Evolutionary conservation across 2,797 vertebrate species (phyloP), one percentile per base, ranked within the genome.

Genomic region (Hippoglossus hippoglossus): DNA sequence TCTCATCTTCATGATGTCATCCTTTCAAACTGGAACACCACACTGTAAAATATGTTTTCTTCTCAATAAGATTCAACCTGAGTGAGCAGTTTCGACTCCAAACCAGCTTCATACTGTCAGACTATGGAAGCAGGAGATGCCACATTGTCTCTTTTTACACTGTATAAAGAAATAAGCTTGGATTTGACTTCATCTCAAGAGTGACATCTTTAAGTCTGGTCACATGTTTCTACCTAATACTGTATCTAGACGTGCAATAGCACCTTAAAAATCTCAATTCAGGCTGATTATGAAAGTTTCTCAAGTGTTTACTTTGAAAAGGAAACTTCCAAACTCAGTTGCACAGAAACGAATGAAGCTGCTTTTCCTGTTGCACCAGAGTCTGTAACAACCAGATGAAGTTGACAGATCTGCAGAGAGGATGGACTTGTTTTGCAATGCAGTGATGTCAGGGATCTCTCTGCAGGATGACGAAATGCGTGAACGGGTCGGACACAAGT

Each of bases 1-100:
- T 70, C 67, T 79, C 84, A 75, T 81, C 79, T 57, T 25, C 11
- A 72, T 84, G 85, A 82, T 77, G 83, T 92, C 90, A 87, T 84
- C 76, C 78, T 80, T 41, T 56, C 4, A 76, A 79, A 89, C 81
- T 86, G 80, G 69, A 83, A 69, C 76, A 68, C 71, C 71, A 67
- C 73, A 69, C 77, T 76, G 83, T 79, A 72, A 77, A 64, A 66
- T 69, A 67, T 31, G 7, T n/a, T 6, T 50, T 71, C 75, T 76
- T 71, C 76, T 75, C 55, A 18, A 36, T 47, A 57, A 52, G 34
- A 78, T 74, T 53, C 10, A 4, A 67, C 65, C 44, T n/a, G 28
- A 72, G 54, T 56, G 5, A 10, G 54, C 47, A 63, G 25, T 18
- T 62, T 62, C 5, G 0, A 41, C 62, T 63, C 36, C 36, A 39